Evolutionary conservation across 2,113 vertebrate species (phyloP).

Genomic region (Coryphaenoides rupestris): DNA sequence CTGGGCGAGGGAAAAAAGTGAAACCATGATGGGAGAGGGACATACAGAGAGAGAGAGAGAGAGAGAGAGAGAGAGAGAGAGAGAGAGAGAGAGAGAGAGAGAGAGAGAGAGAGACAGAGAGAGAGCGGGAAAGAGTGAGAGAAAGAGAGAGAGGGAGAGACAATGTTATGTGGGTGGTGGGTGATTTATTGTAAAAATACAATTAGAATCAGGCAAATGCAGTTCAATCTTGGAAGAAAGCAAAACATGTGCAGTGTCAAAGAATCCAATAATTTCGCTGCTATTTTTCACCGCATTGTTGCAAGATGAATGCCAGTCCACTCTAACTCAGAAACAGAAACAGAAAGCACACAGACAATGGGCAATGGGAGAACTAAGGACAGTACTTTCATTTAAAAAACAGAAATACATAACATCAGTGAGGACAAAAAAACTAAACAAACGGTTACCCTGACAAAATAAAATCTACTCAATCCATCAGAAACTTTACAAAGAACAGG

Average conservation of each 20-base stretch:
- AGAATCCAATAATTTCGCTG: background rate
- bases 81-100: background rate
- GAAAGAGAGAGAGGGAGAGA: slow-evolving; percentile 1
- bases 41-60: background rate
- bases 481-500: no score
- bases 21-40: background rate
- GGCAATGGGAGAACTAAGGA: no score
- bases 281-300: background rate
- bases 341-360: no score
- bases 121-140: background rate
- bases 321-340: no score
- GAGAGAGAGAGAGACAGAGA: background rate
- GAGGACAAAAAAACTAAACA: no score
- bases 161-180: slow-evolving; percentile 6
- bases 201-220: slow-evolving; percentile 2
- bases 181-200: background rate
- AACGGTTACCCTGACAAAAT: no score
- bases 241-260: background rate
- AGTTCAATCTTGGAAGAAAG: background rate
- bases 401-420: no score
- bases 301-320: no score
- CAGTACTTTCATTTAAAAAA: no score
- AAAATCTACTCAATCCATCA: no score
- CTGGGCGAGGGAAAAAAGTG: slow-evolving; percentile 64
- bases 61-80: background rate